Evolutionary conservation across 2,113 vertebrate genomes (phyloP), one percentile per base, ranked within the genome.

Genomic region (Stigmatopora nigra): DNA sequence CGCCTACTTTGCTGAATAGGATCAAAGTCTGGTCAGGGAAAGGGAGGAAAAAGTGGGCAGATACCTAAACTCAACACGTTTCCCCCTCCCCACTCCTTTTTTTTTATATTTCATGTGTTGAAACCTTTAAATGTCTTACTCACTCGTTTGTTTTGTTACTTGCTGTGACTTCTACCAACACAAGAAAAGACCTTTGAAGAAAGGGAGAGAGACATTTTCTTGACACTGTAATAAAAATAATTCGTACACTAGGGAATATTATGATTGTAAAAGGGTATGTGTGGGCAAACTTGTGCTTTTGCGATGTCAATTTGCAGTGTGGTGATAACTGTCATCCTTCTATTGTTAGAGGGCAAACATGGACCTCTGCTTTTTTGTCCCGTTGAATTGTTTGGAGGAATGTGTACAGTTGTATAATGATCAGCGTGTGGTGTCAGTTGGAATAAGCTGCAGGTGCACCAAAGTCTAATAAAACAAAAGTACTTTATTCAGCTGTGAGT

Each of bases 401-500:
- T 82, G 65, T 61, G 71, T 69, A 58, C 36, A 55, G 72, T 85
- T 82, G 72, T 78, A 64, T 82, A 82, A 82, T 52, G 49, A 79
- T 63, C 85, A 87, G 85, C 85, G 65, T 72, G 85, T 84, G 80
- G 75, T 79, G 83, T 78, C 79, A 75, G 59, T 14, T 64, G 45
- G 61, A 71, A 81, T 85, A 62, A 79, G 69, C 62, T 69, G 77
- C 82, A 87, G 79, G 70, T 83, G 78, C 79, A 82, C 31, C 72
- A 22, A 45, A 45, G 11, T 19, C 44, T 45, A 45, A 22, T 13
- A 64, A 76, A 41, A 73, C 20, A 67, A 53, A 47, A n/a, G 47
- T 10, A 0, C 63, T 70, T 80, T 76, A 76, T 72, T 81, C 83
- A 86, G 78, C 84, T 87, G 79, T 22, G 31, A 57, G 41, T 35